A percentile compares a stretch with the other conserved stretches of the same genome.
Evolutionary conservation across 2,797 vertebrate genomes (phyloP).

Genomic region (Trachops cirrhosus): DNA sequence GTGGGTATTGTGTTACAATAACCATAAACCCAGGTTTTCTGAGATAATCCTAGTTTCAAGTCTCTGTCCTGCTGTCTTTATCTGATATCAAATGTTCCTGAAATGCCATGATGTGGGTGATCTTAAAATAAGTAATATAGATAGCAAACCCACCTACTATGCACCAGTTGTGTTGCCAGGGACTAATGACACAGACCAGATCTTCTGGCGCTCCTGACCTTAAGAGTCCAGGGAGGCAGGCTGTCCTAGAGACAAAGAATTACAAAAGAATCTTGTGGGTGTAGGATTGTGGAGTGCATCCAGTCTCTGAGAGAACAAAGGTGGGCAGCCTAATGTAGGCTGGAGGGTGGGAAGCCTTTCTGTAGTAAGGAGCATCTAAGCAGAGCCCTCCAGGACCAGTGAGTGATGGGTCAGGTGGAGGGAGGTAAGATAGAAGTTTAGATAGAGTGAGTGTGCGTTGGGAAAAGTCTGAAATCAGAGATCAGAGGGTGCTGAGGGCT

Average conservation of each 20-base stretch:
- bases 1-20: background rate
- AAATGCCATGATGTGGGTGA: background rate
- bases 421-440: background rate
- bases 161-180: background rate
- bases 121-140: background rate
- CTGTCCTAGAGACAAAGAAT: background rate
- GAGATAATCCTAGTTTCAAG: background rate
- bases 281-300: background rate
- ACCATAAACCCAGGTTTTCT: background rate
- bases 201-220: background rate
- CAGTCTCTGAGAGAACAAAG: background rate
- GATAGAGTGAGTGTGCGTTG: background rate
- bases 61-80: background rate
- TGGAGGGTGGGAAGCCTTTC: background rate
- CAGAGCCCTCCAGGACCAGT: background rate
- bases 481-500: background rate
- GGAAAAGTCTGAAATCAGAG: background rate
- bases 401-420: background rate
- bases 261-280: background rate
- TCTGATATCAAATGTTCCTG: background rate
- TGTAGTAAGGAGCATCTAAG: background rate
- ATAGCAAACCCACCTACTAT: background rate
- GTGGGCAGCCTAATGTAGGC: background rate
- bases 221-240: background rate
- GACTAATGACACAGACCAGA: background rate